Evolutionary conservation across 1,140 invertebrate genomes (phyloP).

Genomic region (Diachasmimorpha longicaudata): DNA sequence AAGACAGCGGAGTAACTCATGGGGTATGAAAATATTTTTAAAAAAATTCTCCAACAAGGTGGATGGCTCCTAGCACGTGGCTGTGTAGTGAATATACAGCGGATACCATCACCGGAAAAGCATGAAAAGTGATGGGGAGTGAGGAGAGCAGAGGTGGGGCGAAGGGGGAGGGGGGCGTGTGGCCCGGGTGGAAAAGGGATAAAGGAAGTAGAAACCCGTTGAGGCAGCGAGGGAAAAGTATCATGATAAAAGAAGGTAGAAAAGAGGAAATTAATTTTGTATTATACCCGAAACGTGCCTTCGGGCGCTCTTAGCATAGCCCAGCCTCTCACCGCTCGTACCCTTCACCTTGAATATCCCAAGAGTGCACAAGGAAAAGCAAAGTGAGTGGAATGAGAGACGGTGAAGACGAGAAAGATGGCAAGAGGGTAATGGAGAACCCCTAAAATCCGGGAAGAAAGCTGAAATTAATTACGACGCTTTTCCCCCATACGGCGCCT

Average conservation of each 20-base stretch:
- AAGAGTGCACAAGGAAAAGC: neutral
- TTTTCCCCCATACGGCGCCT: conserved; percentile 22
- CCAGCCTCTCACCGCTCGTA: conserved; percentile 15
- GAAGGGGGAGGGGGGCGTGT: too few species aligned
- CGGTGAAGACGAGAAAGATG: neutral
- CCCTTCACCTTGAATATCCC: conserved; percentile 5
- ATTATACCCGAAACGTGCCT: conserved; percentile 39
- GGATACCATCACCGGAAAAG: neutral
- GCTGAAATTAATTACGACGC: conserved; percentile 42
- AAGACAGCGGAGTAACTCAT: conserved; percentile 20
- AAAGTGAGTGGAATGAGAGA: conserved; percentile 21
- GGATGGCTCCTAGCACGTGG: neutral
- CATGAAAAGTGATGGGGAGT: neutral
- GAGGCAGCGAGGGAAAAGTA: conserved; percentile 17
- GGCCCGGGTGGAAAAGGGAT: conserved; percentile 22
- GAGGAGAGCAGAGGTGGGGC: too few species aligned
- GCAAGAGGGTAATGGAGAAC: conserved; percentile 6
- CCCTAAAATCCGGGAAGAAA: conserved; percentile 35
- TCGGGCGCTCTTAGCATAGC: conserved; percentile 30
- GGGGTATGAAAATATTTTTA: neutral
- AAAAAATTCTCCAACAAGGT: conserved; percentile 25
- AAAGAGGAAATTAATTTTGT: conserved; percentile 44
- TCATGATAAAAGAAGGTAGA: conserved; percentile 31
- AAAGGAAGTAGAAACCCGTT: conserved; percentile 1
- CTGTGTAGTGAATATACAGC: neutral